These are phyloP conservation scores for Lutraria lutraria DNA, from an alignment of 2,888 invertebrate genomes.

Conservation along the genomic window DNA sequence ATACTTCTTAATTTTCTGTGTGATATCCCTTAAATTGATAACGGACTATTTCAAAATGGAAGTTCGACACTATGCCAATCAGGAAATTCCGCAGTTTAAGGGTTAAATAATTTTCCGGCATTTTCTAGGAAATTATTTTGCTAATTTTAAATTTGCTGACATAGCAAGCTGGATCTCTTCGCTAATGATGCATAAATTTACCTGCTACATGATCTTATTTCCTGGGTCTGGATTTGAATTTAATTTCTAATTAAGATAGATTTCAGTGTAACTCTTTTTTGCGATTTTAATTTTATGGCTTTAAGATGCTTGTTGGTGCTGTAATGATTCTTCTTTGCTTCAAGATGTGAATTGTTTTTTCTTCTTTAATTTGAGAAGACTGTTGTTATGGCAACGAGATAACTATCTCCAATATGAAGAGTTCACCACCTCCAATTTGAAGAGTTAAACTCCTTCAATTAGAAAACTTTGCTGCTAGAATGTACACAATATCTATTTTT, in stretches of 20 bases:
- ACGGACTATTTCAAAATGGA: too few relatives aligned
- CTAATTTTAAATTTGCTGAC: not conserved
- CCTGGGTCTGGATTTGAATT: not conserved
- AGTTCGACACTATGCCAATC: too few relatives aligned
- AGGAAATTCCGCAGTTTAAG: too few relatives aligned
- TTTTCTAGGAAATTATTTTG: too few relatives aligned
- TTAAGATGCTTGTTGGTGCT: not conserved
- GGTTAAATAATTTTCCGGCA: too few relatives aligned
- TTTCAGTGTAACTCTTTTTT: not conserved
- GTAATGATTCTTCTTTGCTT: not conserved
- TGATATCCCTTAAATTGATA: too few relatives aligned
- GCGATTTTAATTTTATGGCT: not conserved
- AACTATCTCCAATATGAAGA: too few relatives aligned
- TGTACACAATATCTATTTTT: too few relatives aligned
- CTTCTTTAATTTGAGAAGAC: not conserved
- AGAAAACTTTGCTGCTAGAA: too few relatives aligned
- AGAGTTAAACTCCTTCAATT: too few relatives aligned
- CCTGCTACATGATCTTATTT: not conserved
- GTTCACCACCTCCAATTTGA: too few relatives aligned
- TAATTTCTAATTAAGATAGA: conserved; percentile 3
- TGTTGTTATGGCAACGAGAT: not conserved
- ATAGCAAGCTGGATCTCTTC: not conserved
- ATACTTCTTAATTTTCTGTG: too few relatives aligned
- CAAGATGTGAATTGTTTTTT: not conserved
- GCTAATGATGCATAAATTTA: not conserved